Conservation (phyloP, 2,113 vertebrate genomes). For the Centropristis striata region DNA sequence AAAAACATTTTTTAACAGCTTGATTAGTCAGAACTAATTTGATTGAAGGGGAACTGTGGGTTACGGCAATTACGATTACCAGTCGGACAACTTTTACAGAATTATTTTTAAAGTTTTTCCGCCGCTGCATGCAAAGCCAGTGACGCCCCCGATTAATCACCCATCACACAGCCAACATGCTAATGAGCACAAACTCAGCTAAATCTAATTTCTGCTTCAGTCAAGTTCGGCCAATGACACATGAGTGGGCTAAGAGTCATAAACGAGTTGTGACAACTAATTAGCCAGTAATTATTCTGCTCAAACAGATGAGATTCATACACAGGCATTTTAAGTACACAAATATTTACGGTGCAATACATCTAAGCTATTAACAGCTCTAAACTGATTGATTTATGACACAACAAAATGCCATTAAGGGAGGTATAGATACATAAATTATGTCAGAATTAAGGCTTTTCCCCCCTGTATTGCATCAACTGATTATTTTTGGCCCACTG, state of each 20-base stretch:
- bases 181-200: constrained; percentile 53
- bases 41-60: constrained; percentile 29
- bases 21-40: constrained; percentile 58
- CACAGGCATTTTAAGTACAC: neutral
- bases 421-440: no score
- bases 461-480: neutral
- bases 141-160: constrained; percentile 43
- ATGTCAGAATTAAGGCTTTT: neutral
- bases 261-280: constrained; percentile 42
- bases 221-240: constrained; percentile 34
- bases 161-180: constrained; percentile 16
- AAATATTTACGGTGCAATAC: neutral
- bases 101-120: constrained; percentile 38
- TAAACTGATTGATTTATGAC: neutral
- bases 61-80: constrained; percentile 46
- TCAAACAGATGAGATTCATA: neutral
- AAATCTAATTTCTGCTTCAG: constrained; percentile 35
- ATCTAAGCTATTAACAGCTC: neutral
- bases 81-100: constrained; percentile 44
- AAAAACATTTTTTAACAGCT: constrained; percentile 28
- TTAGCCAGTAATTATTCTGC: constrained; percentile 44
- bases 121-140: constrained; percentile 24
- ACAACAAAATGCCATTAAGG: neutral
- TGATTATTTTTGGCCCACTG: neutral
- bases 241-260: constrained; percentile 3